phyloP scores from a whole-genome alignment of 2,797 vertebrate species.

The Carcharodon carcharias region DNA sequence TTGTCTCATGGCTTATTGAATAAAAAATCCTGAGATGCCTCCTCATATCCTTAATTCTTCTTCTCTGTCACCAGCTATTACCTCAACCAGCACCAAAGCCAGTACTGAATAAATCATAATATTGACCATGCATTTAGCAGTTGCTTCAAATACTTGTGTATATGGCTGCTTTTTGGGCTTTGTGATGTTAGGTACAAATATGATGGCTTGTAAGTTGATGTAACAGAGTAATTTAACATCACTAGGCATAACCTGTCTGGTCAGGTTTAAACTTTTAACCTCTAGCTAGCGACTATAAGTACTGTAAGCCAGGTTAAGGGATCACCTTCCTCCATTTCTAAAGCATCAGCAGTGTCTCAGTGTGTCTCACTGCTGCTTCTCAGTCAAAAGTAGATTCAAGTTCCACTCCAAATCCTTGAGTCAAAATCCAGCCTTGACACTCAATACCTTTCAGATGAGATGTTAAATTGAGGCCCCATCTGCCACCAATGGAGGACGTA shows the following conservation, averaged over 20 bases:
- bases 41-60: background rate
- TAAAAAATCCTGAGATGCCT: background rate
- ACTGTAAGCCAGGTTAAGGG: background rate
- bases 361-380: background rate
- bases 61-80: background rate
- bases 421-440: background rate
- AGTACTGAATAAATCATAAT: background rate
- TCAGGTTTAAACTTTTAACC: background rate
- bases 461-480: background rate
- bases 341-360: background rate
- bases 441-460: background rate
- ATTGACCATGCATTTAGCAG: background rate
- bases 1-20: background rate
- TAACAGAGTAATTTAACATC: slow-evolving; percentile 28
- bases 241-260: background rate
- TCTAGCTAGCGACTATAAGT: background rate
- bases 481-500: background rate
- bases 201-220: slow-evolving; percentile 23
- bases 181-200: slow-evolving; percentile 23
- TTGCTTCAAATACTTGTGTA: background rate
- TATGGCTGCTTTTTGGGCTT: background rate
- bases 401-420: background rate
- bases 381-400: background rate
- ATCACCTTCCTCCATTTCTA: background rate
- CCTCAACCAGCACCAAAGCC: background rate